A percentile compares a stretch with the other conserved stretches of the same genome.
phyloP scores from a whole-genome alignment of 1,140 invertebrate genomes.

The Lordiphosa stackelbergi region DNA sequence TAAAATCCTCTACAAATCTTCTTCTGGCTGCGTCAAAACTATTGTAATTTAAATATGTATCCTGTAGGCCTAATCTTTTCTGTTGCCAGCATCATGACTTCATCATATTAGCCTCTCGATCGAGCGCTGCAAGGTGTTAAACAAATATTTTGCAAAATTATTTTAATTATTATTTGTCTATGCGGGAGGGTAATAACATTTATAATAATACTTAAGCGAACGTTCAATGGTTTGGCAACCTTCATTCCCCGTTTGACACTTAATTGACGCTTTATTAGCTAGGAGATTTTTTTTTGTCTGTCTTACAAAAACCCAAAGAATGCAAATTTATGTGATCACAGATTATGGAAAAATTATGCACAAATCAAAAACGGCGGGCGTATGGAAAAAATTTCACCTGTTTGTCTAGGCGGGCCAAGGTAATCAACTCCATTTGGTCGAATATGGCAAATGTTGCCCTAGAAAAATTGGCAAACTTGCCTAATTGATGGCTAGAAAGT shows the following conservation, averaged over 20 bases:
- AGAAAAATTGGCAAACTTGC: constrained; percentile 43
- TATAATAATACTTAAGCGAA: constrained; percentile 38
- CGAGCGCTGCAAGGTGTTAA: background rate
- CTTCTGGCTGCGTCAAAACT: too few species aligned
- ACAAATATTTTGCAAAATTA: constrained; percentile 19
- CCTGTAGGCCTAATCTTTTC: too few species aligned
- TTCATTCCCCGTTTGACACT: constrained; percentile 54
- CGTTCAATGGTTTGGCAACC: constrained; percentile 52
- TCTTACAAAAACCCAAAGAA: constrained; percentile 27
- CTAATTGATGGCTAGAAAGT: constrained; percentile 48
- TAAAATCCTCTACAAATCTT: too few species aligned
- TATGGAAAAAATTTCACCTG: constrained; percentile 63
- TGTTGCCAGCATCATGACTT: too few species aligned
- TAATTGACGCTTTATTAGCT: constrained; percentile 31
- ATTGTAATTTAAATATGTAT: too few species aligned
- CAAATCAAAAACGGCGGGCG: constrained; percentile 43
- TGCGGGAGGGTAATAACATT: constrained; percentile 49
- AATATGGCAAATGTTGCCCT: constrained; percentile 58
- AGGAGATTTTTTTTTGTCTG: constrained; percentile 27
- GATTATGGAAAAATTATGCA: constrained; percentile 62
- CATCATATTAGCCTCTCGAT: too few species aligned
- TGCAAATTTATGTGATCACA: constrained; percentile 48
- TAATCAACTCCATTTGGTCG: constrained; percentile 39
- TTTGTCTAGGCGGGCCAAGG: constrained; percentile 52
- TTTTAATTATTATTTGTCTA: constrained; percentile 17